A percentile compares a stretch with the other conserved stretches of the same genome.
Evolutionary conservation across 2,797 vertebrate genomes (phyloP).

Genomic region (Anabacerthia variegaticeps): DNA sequence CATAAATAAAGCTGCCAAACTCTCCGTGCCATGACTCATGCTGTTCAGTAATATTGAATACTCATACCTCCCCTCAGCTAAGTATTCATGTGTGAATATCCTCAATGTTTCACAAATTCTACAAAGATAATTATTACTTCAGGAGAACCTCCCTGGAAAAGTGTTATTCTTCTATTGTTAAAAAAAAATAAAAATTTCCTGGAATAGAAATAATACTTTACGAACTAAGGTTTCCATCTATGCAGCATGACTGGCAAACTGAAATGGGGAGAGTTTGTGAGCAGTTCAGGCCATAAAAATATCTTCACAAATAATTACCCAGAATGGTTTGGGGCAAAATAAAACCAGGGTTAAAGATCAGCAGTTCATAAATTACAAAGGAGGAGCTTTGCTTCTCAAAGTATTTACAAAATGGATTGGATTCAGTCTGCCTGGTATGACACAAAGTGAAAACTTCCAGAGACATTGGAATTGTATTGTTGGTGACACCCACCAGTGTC

Average conservation of each 20-base stretch:
- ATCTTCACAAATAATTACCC: background rate
- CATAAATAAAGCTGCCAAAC: slow-evolving; percentile 62
- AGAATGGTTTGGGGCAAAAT: background rate
- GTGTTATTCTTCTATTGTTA: slow-evolving; percentile 3
- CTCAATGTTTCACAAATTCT: slow-evolving; percentile 51
- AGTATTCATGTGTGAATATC: slow-evolving; percentile 62
- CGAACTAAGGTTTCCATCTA: background rate
- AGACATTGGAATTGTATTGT: background rate
- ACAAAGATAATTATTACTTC: slow-evolving; percentile 50
- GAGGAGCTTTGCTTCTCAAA: background rate
- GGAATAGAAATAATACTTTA: background rate
- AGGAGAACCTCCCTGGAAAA: slow-evolving; percentile 19
- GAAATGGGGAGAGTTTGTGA: background rate
- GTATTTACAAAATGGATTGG: background rate
- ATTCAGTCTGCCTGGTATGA: background rate
- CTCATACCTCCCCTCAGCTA: background rate
- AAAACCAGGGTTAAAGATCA: background rate
- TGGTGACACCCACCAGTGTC: background rate
- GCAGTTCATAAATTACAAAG: background rate
- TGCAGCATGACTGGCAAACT: background rate
- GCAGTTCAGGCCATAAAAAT: background rate
- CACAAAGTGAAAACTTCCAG: background rate
- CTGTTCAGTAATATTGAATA: slow-evolving; percentile 35
- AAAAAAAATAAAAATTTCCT: background rate
- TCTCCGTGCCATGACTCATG: slow-evolving; percentile 39